Conservation (phyloP, 2,888 invertebrate species). For the Diabrotica balteata region DNA sequence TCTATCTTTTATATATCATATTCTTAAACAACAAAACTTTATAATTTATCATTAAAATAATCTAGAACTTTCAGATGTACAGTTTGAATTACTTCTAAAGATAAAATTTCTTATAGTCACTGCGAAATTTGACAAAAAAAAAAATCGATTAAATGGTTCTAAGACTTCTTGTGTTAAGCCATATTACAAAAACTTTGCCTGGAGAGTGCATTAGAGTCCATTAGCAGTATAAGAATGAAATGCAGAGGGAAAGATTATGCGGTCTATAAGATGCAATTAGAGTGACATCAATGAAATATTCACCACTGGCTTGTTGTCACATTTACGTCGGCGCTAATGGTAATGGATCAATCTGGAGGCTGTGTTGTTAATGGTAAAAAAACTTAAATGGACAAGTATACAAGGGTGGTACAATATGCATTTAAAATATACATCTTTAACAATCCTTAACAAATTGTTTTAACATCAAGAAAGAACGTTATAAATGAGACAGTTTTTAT, state of each 20-base stretch:
- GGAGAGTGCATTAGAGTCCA: constrained; percentile 42
- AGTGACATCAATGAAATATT: constrained; percentile 46
- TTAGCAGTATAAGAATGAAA: constrained; percentile 41
- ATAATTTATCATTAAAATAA: too few relatives aligned
- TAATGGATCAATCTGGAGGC: constrained; percentile 50
- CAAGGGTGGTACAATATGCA: too few relatives aligned
- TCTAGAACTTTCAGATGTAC: too few relatives aligned
- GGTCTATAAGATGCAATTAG: constrained; percentile 45
- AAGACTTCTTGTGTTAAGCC: constrained; percentile 1
- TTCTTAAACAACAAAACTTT: too few relatives aligned
- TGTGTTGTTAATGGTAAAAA: constrained; percentile 35
- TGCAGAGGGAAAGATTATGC: constrained; percentile 34
- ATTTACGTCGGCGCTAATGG: constrained; percentile 43
- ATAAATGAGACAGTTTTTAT: too few relatives aligned
- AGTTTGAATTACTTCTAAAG: too few relatives aligned
- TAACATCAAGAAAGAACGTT: too few relatives aligned
- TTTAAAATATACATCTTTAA: too few relatives aligned
- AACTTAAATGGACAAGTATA: constrained; percentile 23
- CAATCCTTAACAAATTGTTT: too few relatives aligned
- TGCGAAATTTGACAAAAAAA: constrained; percentile 2
- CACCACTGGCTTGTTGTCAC: constrained; percentile 33
- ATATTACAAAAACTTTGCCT: constrained; percentile 19
- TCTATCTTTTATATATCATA: too few relatives aligned
- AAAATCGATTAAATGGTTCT: neutral
- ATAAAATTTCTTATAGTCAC: neutral